Conservation (phyloP, 2,797 vertebrate species). For the Remorina albescens region DNA sequence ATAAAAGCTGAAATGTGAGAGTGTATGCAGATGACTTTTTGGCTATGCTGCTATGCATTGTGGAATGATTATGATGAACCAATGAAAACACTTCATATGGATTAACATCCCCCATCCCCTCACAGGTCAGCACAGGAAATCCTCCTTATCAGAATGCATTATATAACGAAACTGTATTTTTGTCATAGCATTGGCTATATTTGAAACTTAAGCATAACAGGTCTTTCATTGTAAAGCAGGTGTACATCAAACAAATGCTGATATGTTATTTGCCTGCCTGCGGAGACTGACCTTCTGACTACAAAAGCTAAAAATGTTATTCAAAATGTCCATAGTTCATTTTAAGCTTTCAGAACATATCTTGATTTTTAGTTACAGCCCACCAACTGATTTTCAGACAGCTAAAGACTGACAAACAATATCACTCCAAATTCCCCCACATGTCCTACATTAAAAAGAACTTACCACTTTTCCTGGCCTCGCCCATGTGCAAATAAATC, state of each 20-base stretch:
- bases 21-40: conserved; percentile 57
- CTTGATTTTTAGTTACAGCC: conserved; percentile 34
- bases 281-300: conserved; percentile 44
- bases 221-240: conserved; percentile 51
- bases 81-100: conserved; percentile 47
- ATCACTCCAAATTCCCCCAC: conserved; percentile 45
- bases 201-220: conserved; percentile 46
- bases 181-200: conserved; percentile 41
- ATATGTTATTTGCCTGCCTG: conserved; percentile 50
- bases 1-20: conserved; percentile 62
- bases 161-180: conserved; percentile 47
- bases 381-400: conserved; percentile 28
- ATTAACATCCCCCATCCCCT: conserved; percentile 41
- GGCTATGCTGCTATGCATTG: conserved; percentile 59
- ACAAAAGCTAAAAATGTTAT: conserved; percentile 57
- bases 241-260: conserved; percentile 50
- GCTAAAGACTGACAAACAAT: conserved; percentile 34
- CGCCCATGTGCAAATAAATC: conserved; percentile 99
- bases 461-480: conserved; percentile 99
- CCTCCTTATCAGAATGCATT: conserved; percentile 39
- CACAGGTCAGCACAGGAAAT: conserved; percentile 43
- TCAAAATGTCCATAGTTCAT: conserved; percentile 50
- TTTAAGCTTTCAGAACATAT: conserved; percentile 38
- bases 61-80: conserved; percentile 59
- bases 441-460: conserved; percentile 82